These are phyloP conservation scores for Myrmophylax atrothorax DNA, from an alignment of 2,113 vertebrate species.

Conservation along the genomic window DNA sequence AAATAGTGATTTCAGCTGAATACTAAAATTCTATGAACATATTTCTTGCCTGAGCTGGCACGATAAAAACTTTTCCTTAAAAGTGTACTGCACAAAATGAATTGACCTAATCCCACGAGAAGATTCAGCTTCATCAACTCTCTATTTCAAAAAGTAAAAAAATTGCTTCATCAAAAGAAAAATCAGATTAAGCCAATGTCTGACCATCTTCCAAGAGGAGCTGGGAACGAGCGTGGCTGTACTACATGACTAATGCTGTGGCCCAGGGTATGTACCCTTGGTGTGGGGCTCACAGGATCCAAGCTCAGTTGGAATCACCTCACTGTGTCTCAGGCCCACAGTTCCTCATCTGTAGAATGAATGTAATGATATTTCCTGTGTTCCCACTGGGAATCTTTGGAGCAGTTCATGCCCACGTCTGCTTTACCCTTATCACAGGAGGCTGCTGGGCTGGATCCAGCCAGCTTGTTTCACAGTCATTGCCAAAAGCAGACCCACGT, in stretches of 20 bases:
- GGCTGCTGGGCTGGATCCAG: rapidly evolving
- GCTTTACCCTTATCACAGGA: rapidly evolving
- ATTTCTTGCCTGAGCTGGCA: slow-evolving; percentile 31
- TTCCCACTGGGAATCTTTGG: neutral
- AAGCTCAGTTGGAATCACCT: neutral
- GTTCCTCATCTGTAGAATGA: neutral
- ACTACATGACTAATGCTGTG: rapidly evolving
- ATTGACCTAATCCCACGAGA: neutral
- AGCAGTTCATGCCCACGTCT: neutral
- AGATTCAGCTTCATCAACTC: neutral
- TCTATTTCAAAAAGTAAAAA: neutral
- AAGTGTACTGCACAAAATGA: neutral
- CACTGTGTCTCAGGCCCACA: no score
- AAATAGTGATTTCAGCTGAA: neutral
- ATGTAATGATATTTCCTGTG: neutral
- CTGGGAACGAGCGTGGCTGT: neutral
- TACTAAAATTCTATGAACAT: neutral
- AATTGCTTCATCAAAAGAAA: neutral
- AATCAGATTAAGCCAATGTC: neutral
- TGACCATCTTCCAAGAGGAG: neutral
- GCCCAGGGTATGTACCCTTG: rapidly evolving
- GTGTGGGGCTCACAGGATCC: neutral
- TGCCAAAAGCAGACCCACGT: rapidly evolving
- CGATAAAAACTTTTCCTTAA: neutral
- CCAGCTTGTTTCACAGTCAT: neutral